A percentile compares a stretch with the other conserved stretches of the same genome.
These are phyloP conservation scores for Epizoanthus rinbou DNA, from an alignment of 92 coral and sea anemone species.

Conservation along the genomic window DNA sequence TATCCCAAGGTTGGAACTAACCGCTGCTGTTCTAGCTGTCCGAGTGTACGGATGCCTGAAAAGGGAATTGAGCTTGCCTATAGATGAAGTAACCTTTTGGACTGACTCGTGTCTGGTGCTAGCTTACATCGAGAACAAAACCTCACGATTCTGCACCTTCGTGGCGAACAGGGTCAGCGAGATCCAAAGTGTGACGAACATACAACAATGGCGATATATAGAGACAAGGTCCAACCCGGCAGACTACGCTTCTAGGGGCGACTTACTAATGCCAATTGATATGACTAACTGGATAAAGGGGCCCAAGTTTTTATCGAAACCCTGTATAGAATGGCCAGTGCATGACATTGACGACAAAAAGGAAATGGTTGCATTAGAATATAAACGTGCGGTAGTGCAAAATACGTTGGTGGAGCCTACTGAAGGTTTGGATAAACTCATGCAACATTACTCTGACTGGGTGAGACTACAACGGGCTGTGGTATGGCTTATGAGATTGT, in stretches of 20 bases:
- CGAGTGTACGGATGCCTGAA: slow-evolving; percentile 11
- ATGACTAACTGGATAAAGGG: slow-evolving; percentile 46
- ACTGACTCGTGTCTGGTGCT: slow-evolving; percentile 49
- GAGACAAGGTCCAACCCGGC: slow-evolving; percentile 50
- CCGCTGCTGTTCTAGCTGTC: slow-evolving; percentile 40
- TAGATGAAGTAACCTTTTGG: slow-evolving; percentile 35
- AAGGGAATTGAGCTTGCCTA: slow-evolving; percentile 34
- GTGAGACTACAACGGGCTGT: slow-evolving; percentile 5
- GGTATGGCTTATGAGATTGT: slow-evolving; percentile 21
- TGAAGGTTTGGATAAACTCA: slow-evolving; percentile 1
- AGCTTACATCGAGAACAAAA: slow-evolving; percentile 45
- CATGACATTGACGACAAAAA: slow-evolving; percentile 14
- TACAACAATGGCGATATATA: slow-evolving; percentile 54
- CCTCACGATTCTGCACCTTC: slow-evolving; percentile 55
- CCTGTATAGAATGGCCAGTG: slow-evolving; percentile 43
- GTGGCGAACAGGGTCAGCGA: slow-evolving; percentile 54
- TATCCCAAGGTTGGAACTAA: slow-evolving; percentile 45
- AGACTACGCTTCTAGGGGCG: slow-evolving; percentile 39
- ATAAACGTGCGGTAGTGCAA: slow-evolving; percentile 5
- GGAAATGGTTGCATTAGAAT: slow-evolving; percentile 3
- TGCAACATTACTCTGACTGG: slow-evolving; percentile 25
- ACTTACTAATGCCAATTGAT: slow-evolving; percentile 12
- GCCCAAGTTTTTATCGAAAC: slow-evolving; percentile 37
- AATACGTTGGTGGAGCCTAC: slow-evolving; percentile 7
- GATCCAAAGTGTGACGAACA: slow-evolving; percentile 49